Base-by-base conservation (phyloP, 2,888 invertebrate genomes). In the Nomada hirtipes region DNA sequence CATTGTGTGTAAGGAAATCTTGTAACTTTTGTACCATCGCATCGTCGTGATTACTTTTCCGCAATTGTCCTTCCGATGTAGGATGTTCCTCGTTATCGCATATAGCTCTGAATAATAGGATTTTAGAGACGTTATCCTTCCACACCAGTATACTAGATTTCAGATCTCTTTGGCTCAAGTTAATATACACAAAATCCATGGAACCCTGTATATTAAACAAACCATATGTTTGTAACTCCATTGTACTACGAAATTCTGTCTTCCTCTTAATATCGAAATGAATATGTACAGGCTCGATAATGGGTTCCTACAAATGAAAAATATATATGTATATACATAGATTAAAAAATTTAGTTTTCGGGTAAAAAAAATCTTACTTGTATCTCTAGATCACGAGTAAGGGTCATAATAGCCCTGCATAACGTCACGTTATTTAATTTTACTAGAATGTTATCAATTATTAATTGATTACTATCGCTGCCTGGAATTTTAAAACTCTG, bases 161-260 rank as follows among this genome's bases (percentile, higher is more conserved):
- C 11, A 97, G 93, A 92, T 98, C 97, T 91, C 96, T 95, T 93
- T 97, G 97, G 0, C 97, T 97, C 18, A 97, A 92, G 89, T 97
- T 96, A 2, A 97, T 94, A 83, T 95, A 93, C 1, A 97, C 95
- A 2, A 94, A 94, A 86, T 97, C 97, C 88, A 97, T 94, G 0
- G 95, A 94, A 13, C 97, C 96, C 87, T 96, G 95, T 0, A 97
- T 95, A 76, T 97, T 96, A 57, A 95, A 95, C 15, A 95, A 91
- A 11, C 92, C 92, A 65, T 86, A 89, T 13, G 90, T 86, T 59
- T 89, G 89, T 36, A 88, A 85, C 4, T 89, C 90, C 29, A 88
- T 79, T 29, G 88, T 82, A 36, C 94, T 94, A 70, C 93, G 86
- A 92, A 94, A 64, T 89, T 95, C 95, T 10, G 96, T 94, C 78